Percentiles rank a stretch among this genome's conserved stretches.
Conservation (phyloP, 2,113 vertebrate genomes). For the Atherinomorus stipes region DNA sequence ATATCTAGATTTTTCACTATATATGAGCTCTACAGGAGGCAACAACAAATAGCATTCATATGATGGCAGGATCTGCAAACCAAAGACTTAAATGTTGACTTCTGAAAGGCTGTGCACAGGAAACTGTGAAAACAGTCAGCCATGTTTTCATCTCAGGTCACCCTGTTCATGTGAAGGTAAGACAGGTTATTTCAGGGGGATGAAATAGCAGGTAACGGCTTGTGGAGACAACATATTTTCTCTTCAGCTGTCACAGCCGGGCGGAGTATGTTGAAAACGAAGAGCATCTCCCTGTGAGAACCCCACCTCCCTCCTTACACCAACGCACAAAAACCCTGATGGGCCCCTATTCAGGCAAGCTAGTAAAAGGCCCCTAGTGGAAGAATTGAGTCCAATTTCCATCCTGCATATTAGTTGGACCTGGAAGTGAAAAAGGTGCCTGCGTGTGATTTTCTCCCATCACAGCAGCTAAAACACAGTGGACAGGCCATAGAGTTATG, state of each 20-base stretch:
- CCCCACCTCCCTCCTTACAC: background rate
- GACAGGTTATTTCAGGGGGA: conserved; percentile 43
- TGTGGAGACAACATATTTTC: conserved; percentile 45
- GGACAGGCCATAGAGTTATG: conserved; percentile 78
- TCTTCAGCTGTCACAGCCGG: conserved; percentile 33
- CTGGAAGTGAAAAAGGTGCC: conserved; percentile 67
- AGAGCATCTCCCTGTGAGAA: conserved; percentile 64
- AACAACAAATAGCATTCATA: conserved; percentile 70
- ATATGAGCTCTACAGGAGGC: conserved; percentile 68
- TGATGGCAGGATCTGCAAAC: conserved; percentile 53
- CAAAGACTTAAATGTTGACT: conserved; percentile 53
- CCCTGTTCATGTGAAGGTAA: conserved; percentile 55
- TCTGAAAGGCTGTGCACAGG: conserved; percentile 51
- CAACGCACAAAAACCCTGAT: conserved; percentile 47
- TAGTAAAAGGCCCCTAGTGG: conserved; percentile 77
- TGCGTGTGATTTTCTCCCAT: conserved; percentile 64
- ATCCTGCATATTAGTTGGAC: conserved; percentile 74
- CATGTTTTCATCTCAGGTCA: conserved; percentile 40
- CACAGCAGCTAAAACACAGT: conserved; percentile 82
- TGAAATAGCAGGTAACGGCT: conserved; percentile 40
- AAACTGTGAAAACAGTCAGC: conserved; percentile 52
- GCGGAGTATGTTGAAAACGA: conserved; percentile 41
- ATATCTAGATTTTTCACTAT: conserved; percentile 69
- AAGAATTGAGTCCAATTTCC: conserved; percentile 74
- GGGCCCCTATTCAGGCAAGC: conserved; percentile 60